These are phyloP conservation scores for Actinemys pallida DNA, from an alignment of 2,113 vertebrate species.

Conservation along the genomic window DNA sequence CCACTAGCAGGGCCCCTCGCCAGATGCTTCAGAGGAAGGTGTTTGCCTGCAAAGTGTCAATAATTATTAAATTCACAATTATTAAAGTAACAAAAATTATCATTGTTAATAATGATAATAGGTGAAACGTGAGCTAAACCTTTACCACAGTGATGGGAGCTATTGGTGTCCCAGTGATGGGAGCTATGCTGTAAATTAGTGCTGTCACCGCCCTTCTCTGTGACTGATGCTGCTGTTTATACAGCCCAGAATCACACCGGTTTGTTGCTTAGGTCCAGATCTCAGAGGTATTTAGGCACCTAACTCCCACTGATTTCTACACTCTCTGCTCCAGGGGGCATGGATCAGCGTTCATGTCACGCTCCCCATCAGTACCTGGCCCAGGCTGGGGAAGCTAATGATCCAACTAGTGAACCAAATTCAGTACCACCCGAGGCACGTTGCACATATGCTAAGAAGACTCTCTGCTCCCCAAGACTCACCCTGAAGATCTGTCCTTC, in stretches of 20 bases:
- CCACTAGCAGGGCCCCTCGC: rapidly evolving
- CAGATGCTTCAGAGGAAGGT: rapidly evolving
- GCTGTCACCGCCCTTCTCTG: not conserved
- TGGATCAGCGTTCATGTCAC: too few species aligned
- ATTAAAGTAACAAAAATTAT: not conserved
- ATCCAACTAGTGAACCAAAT: too few species aligned
- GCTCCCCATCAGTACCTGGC: too few species aligned
- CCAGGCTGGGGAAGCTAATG: too few species aligned
- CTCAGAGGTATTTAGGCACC: too few species aligned
- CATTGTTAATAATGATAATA: not conserved
- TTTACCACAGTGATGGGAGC: not conserved
- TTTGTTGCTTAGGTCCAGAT: not conserved
- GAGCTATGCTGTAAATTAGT: slow-evolving; percentile 28
- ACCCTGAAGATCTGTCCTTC: rapidly evolving
- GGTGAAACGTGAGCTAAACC: not conserved
- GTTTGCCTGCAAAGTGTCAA: not conserved
- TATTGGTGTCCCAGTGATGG: not conserved
- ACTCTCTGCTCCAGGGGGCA: too few species aligned
- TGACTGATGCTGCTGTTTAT: not conserved
- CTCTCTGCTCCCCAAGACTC: too few species aligned
- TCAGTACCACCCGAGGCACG: too few species aligned
- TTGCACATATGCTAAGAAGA: too few species aligned
- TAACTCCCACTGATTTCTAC: too few species aligned
- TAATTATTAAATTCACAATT: not conserved
- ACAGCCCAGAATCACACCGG: rapidly evolving